phyloP scores from a whole-genome alignment of 2,797 vertebrate species.

The Chelmon rostratus region DNA sequence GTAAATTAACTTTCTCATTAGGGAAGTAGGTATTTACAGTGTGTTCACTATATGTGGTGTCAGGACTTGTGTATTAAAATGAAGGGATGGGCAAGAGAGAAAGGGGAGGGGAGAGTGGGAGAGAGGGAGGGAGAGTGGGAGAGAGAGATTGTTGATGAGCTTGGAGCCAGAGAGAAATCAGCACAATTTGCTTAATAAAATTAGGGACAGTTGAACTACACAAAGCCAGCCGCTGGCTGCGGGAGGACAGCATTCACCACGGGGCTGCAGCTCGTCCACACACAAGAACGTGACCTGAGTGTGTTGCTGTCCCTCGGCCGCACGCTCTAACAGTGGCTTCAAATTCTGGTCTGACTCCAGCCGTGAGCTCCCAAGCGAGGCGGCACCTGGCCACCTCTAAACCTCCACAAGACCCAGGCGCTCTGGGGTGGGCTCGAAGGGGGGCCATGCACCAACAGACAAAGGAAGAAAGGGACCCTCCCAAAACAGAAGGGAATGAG shows the following conservation, averaged over 20 bases:
- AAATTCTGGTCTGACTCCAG: constrained; percentile 15
- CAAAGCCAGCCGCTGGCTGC: constrained; percentile 72
- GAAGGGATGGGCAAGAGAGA: constrained; percentile 52
- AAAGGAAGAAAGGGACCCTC: constrained; percentile 67
- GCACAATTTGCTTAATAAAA: constrained; percentile 88
- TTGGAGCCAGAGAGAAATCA: constrained; percentile 80
- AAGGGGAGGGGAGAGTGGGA: constrained; percentile 43
- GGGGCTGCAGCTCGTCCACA: constrained; percentile 49
- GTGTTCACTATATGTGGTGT: constrained; percentile 17
- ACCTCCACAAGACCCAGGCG: constrained; percentile 27
- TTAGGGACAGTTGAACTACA: constrained; percentile 82
- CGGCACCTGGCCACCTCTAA: constrained; percentile 36
- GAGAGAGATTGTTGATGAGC: constrained; percentile 73
- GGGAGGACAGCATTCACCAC: constrained; percentile 58
- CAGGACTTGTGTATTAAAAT: constrained; percentile 32
- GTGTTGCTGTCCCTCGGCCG: constrained; percentile 22
- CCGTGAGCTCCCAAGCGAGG: constrained; percentile 29
- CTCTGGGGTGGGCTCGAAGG: constrained; percentile 43
- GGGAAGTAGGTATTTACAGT: constrained; percentile 22
- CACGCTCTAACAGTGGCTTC: constrained; percentile 37
- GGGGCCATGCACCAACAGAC: constrained; percentile 64
- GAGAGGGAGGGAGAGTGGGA: constrained; percentile 44
- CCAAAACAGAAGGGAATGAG: constrained; percentile 60
- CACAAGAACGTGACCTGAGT: constrained; percentile 34
- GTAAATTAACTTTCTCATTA: constrained; percentile 1